These are phyloP conservation scores for Pempheris klunzingeri DNA, from an alignment of 2,797 vertebrate genomes.

Conservation along the genomic window DNA sequence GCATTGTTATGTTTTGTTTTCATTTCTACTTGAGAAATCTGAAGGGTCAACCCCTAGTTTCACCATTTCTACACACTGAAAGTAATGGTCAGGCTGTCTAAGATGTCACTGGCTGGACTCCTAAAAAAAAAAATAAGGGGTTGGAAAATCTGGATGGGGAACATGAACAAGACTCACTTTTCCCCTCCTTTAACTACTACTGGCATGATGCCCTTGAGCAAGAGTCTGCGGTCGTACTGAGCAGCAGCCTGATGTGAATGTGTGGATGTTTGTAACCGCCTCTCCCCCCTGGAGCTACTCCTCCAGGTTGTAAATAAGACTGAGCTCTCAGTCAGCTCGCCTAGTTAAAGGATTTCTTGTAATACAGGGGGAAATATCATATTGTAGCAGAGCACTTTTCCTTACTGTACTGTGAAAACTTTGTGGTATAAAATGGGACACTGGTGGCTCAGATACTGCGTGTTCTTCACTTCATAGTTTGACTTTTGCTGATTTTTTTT, in stretches of 20 bases:
- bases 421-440: constrained; percentile 9
- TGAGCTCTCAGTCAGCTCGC: constrained; percentile 39
- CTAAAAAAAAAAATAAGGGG: background rate
- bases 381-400: constrained; percentile 23
- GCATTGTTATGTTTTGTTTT: background rate
- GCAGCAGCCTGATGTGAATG: constrained; percentile 51
- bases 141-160: constrained; percentile 39
- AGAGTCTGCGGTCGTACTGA: constrained; percentile 62
- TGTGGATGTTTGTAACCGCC: constrained; percentile 60
- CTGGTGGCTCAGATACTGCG: constrained; percentile 3
- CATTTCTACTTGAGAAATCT: background rate
- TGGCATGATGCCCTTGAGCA: constrained; percentile 63
- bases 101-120: constrained; percentile 3
- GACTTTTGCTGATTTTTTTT: constrained; percentile 37
- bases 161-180: constrained; percentile 36
- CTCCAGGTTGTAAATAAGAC: constrained; percentile 64
- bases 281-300: constrained; percentile 23
- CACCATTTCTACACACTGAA: background rate
- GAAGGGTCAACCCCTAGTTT: background rate
- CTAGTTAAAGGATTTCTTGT: constrained; percentile 58
- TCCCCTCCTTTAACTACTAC: constrained; percentile 13
- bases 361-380: constrained; percentile 31
- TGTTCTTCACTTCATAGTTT: constrained; percentile 5
- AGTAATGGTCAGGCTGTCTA: constrained; percentile 7
- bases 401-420: constrained; percentile 19